Conservation (phyloP, 2,113 vertebrate genomes). For the Strix uralensis region DNA sequence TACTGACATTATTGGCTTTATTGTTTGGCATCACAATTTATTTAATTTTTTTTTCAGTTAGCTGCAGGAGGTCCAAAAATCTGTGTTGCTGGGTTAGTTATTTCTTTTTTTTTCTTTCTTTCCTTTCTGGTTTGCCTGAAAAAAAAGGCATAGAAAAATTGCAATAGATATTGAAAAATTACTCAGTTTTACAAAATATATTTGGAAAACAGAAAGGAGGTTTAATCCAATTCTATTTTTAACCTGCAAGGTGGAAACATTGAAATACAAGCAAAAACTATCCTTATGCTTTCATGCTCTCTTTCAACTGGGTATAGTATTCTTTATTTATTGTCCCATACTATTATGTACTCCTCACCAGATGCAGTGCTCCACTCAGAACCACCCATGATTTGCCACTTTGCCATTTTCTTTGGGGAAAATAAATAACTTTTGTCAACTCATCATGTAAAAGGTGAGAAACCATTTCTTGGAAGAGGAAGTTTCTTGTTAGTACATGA, state of each 20-base stretch:
- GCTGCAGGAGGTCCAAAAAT: background rate
- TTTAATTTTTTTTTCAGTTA: background rate
- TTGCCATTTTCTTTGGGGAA: background rate
- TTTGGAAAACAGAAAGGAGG: background rate
- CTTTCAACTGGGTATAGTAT: background rate
- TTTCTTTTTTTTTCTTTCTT: background rate
- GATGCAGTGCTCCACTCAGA: background rate
- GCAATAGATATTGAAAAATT: background rate
- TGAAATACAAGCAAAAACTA: background rate
- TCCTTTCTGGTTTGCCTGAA: background rate
- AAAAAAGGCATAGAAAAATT: background rate
- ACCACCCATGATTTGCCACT: background rate
- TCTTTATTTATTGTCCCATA: background rate
- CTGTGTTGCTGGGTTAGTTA: background rate
- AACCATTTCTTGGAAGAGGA: background rate
- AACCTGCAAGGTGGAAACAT: background rate
- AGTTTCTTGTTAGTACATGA: background rate
- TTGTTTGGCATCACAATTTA: background rate
- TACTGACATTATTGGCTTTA: slow-evolving; percentile 11
- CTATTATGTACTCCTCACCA: background rate
- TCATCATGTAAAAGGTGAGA: background rate
- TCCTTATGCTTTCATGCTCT: background rate
- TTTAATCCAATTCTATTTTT: background rate
- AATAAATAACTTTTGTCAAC: background rate
- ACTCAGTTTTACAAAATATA: background rate